Conservation (phyloP, 2,113 vertebrate species). For the Bambusicola thoracicus region DNA sequence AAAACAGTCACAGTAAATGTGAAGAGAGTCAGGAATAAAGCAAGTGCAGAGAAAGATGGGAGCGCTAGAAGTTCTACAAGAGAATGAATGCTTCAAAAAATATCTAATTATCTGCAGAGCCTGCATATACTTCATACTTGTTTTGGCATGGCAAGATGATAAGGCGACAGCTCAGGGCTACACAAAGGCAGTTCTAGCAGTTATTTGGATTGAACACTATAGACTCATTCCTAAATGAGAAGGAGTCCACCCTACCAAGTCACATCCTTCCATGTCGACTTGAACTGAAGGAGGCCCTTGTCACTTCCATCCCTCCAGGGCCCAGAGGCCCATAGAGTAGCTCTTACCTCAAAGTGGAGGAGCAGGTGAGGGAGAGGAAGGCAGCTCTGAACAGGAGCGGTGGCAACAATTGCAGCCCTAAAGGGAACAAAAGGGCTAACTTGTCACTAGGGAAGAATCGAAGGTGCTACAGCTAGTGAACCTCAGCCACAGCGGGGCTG, state of each 20-base stretch:
- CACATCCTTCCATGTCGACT: neutral
- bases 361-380: neutral
- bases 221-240: neutral
- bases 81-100: neutral
- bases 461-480: neutral
- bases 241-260: neutral
- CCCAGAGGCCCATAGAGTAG: rapidly evolving
- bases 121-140: neutral
- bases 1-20: slow-evolving; percentile 15
- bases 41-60: neutral
- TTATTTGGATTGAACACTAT: neutral
- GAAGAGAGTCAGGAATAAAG: neutral
- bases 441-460: neutral
- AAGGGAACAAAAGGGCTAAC: rapidly evolving
- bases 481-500: neutral
- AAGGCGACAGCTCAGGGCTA: neutral
- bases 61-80: neutral
- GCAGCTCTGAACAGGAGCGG: rapidly evolving
- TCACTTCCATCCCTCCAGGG: rapidly evolving
- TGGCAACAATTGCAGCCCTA: neutral
- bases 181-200: neutral
- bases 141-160: neutral
- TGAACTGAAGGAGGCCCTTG: neutral
- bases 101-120: neutral
- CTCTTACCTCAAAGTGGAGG: neutral